phyloP scores from a whole-genome alignment of 2,888 invertebrate genomes.

The Smittia aterrima region DNA sequence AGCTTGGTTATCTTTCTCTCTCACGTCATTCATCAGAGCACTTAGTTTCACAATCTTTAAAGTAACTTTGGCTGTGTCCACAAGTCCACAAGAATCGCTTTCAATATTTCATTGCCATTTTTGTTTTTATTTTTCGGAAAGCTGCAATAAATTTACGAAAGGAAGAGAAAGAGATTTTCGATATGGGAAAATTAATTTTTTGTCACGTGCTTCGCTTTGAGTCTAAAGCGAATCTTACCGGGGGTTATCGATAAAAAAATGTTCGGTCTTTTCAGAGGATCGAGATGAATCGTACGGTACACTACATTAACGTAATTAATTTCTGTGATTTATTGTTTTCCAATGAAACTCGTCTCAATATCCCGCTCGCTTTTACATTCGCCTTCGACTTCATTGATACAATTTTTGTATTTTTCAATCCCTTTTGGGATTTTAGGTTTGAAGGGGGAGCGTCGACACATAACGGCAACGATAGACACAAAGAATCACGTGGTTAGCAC shows the following conservation, averaged over 20 bases:
- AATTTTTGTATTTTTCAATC: neutral
- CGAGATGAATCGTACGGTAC: neutral
- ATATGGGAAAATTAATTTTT: slow-evolving; percentile 39
- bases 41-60: neutral
- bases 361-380: neutral
- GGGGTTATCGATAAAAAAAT: neutral
- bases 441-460: neutral
- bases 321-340: slow-evolving; percentile 37
- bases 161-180: neutral
- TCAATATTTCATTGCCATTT: neutral
- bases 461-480: neutral
- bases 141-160: slow-evolving; percentile 20
- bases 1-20: neutral
- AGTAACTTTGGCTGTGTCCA: neutral
- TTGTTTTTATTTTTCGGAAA: neutral
- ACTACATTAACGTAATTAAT: slow-evolving; percentile 40
- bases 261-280: neutral
- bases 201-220: slow-evolving; percentile 31
- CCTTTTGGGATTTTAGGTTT: neutral
- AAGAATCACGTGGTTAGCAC: neutral
- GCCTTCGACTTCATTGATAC: neutral
- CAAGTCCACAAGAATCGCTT: neutral
- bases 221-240: neutral
- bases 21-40: neutral
- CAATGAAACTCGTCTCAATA: neutral